Evolutionary conservation across 2,888 invertebrate genomes (phyloP), one percentile per base, ranked within the genome.

Genomic region (Agriopis marginaria): DNA sequence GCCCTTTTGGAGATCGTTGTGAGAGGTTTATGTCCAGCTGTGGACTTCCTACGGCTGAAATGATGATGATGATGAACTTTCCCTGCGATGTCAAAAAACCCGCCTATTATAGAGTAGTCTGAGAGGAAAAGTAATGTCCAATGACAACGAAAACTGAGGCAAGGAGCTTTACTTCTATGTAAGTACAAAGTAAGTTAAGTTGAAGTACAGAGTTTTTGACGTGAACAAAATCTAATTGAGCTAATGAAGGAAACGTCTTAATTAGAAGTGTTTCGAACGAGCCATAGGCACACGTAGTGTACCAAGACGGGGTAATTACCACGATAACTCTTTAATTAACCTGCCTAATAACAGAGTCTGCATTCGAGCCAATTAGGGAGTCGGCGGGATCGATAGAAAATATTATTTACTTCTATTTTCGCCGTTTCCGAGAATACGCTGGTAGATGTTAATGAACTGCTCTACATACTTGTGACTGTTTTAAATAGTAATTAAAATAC

Each of bases 291-390:
- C 86, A 89, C 83, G 87, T 88, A 89, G 87, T 89, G 88, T 89
- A 89, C 91, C 89, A 90, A 90, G 91, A 90, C 92, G 89, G 89
- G 88, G 86, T 92, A 92, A 93, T 92, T 92, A 91, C 89, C 76
- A 81, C 92, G 90, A 92, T 92, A 93, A 92, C 91, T 93, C 93
- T 92, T 92, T 93, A 93, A 93, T 93, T 93, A 93, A 92, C 90
- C 91, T 90, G 89, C 90, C 90, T 93, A 92, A 93, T 93, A 92
- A 92, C 90, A 90, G 87, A 88, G 92, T 91, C 91, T 91, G 91
- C 92, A 91, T 91, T 89, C 82, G 80, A 87, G 85, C 89, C 89
- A 92, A 92, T 92, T 92, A 92, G 86, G 82, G 80, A 81, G 79
- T 75, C 79, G 75, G 77, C 81, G 78, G 79, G 85, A 88, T 87